Conservation (phyloP, 1,140 invertebrate genomes). For the Papilio glaucus region DNA sequence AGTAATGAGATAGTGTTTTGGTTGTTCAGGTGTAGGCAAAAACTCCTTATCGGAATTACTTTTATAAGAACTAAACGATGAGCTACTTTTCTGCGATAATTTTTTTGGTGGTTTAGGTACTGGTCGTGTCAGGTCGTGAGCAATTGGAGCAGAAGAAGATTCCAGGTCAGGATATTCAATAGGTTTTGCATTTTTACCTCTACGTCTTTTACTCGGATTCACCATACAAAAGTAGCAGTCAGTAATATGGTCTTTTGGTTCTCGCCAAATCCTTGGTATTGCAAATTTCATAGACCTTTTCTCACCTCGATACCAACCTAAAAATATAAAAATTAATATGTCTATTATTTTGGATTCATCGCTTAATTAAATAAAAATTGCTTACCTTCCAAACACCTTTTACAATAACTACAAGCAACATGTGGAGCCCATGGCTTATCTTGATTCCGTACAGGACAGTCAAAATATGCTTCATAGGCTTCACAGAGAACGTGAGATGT, state of each 20-base stretch:
- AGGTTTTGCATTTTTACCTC: constrained; percentile 49
- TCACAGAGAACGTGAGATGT: no score
- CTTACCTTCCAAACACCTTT: constrained; percentile 46
- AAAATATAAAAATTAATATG: constrained; percentile 44
- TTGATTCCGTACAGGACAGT: no score
- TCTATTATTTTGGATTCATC: no score
- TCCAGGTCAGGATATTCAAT: constrained; percentile 46
- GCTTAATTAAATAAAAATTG: constrained; percentile 48
- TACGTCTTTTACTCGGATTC: constrained; percentile 48
- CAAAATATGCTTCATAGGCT: no score
- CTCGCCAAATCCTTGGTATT: constrained; percentile 45
- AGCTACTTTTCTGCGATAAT: no score
- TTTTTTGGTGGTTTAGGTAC: no score
- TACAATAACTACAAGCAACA: no score
- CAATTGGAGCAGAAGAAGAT: constrained; percentile 45
- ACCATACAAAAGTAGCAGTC: constrained; percentile 49
- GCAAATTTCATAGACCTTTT: constrained; percentile 47
- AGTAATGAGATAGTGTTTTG: constrained; percentile 49
- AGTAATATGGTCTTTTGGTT: constrained; percentile 45
- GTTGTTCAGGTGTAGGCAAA: constrained; percentile 46
- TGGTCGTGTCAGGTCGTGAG: no score
- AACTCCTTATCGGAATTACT: no score
- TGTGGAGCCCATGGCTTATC: no score
- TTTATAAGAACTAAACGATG: constrained; percentile 41
- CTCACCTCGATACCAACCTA: constrained; percentile 43